phyloP scores from a whole-genome alignment of 2,113 vertebrate species.

The Oenanthe oenanthe region DNA sequence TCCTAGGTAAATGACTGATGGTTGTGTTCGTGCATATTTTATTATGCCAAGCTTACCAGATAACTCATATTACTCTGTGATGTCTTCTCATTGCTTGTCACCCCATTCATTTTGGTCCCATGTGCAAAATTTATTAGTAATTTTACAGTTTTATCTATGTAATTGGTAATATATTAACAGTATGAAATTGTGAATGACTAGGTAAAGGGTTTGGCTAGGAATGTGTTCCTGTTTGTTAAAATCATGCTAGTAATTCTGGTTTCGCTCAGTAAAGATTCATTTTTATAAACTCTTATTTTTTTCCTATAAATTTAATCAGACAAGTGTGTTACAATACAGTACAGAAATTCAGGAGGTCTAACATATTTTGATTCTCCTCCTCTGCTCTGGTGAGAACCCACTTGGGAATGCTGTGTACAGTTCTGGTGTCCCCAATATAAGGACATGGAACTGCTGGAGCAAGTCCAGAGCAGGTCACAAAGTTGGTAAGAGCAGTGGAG shows the following conservation, averaged over 20 bases:
- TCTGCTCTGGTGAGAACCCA: neutral
- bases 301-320: neutral
- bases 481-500: neutral
- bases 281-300: neutral
- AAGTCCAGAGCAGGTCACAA: neutral
- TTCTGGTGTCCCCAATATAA: neutral
- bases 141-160: neutral
- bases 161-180: neutral
- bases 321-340: neutral
- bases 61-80: neutral
- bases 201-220: neutral
- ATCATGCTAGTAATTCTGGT: neutral
- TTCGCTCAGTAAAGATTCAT: neutral
- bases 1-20: neutral
- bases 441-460: neutral
- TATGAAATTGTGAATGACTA: neutral
- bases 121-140: neutral
- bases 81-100: neutral
- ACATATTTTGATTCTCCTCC: neutral
- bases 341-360: neutral
- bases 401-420: neutral
- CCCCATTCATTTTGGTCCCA: neutral
- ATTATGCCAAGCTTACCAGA: neutral
- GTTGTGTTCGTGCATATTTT: neutral
- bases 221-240: neutral